phyloP scores from a whole-genome alignment of 2,113 vertebrate genomes.

The Accipiter virgatus region DNA sequence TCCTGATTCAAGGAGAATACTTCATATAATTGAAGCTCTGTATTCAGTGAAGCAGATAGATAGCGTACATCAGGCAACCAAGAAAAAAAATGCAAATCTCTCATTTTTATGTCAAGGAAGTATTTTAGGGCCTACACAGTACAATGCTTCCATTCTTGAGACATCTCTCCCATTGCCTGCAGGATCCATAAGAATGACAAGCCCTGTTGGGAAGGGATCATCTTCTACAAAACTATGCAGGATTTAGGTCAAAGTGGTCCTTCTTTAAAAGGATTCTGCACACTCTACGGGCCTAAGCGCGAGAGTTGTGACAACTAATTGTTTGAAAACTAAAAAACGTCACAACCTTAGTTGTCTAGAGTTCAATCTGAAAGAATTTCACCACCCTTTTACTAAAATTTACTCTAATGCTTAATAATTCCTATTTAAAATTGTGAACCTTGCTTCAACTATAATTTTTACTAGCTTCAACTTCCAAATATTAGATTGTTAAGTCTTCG shows the following conservation, averaged over 20 bases:
- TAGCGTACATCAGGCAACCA: neutral
- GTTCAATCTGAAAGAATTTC: neutral
- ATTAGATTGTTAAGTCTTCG: neutral
- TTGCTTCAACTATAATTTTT: neutral
- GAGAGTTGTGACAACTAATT: neutral
- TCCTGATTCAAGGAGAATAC: neutral
- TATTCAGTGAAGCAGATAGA: neutral
- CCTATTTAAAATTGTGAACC: neutral
- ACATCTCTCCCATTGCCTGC: neutral
- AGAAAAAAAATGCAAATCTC: neutral
- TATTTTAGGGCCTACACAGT: neutral
- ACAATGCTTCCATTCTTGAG: neutral
- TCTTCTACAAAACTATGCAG: neutral
- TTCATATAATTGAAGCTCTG: neutral
- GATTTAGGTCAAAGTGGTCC: neutral
- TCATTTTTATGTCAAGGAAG: neutral
- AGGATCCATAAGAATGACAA: neutral
- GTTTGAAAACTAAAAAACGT: neutral
- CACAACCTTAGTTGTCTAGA: neutral
- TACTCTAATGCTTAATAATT: neutral
- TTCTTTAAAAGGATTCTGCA: neutral
- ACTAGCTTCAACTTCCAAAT: neutral
- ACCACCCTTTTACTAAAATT: neutral
- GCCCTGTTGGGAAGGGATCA: neutral
- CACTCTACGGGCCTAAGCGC: neutral